A percentile compares a stretch with the other conserved stretches of the same genome.
Evolutionary conservation across 2,113 vertebrate genomes (phyloP).

Genomic region (Opisthocomus hoazin): DNA sequence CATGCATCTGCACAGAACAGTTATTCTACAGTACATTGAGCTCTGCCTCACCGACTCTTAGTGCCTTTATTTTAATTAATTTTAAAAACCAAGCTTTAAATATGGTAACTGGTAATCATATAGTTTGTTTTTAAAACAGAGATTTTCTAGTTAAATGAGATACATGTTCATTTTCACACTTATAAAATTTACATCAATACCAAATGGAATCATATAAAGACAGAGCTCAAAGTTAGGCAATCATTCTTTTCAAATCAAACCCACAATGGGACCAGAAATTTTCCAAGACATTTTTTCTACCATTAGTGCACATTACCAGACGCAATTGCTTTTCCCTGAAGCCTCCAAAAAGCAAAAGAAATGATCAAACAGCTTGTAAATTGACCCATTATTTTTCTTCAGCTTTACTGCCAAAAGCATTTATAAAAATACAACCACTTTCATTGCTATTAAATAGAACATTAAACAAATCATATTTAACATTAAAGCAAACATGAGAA

Average conservation of each 20-base stretch:
- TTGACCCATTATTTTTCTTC: constrained; percentile 56
- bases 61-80: background rate
- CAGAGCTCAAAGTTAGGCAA: constrained; percentile 26
- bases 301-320: constrained; percentile 50
- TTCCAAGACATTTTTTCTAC: constrained; percentile 38
- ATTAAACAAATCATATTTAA: constrained; percentile 56
- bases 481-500: constrained; percentile 54
- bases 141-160: background rate
- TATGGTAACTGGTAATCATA: background rate
- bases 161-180: background rate
- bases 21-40: background rate
- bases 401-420: constrained; percentile 30
- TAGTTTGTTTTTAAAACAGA: background rate
- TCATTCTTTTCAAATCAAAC: constrained; percentile 47
- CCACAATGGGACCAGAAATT: constrained; percentile 48
- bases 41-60: background rate
- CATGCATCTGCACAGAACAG: background rate
- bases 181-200: background rate
- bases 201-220: background rate
- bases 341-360: constrained; percentile 58
- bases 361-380: constrained; percentile 61
- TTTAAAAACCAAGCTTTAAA: constrained; percentile 19
- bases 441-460: constrained; percentile 48
- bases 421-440: constrained; percentile 53
- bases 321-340: constrained; percentile 55